phyloP scores from a whole-genome alignment of 2,888 invertebrate species.

The Tolmerus cingulatus region DNA sequence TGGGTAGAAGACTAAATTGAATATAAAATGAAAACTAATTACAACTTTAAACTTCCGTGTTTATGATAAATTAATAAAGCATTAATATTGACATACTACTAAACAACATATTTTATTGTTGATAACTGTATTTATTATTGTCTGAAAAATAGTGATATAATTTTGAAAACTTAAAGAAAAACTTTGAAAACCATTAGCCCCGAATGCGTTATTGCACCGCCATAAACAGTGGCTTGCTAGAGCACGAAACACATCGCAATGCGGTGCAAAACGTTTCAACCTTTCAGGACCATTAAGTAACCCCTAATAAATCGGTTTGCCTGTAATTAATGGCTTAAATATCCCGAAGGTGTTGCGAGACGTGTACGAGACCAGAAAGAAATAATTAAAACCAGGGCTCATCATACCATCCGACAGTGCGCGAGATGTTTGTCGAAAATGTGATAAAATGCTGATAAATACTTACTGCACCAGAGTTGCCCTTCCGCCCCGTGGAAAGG shows the following conservation, averaged over 20 bases:
- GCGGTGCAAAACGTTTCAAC: neutral
- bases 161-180: neutral
- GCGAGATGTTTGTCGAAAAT: slow-evolving; percentile 46
- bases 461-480: neutral
- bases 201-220: neutral
- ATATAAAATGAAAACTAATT: too few relatives aligned
- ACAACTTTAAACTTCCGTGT: neutral
- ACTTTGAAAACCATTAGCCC: neutral
- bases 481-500: neutral
- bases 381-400: slow-evolving; percentile 33
- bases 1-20: too few relatives aligned
- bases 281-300: slow-evolving; percentile 13
- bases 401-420: neutral
- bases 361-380: slow-evolving; percentile 12
- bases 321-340: slow-evolving; percentile 36
- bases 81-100: neutral
- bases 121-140: neutral
- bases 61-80: neutral
- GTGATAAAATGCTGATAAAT: slow-evolving; percentile 49
- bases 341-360: slow-evolving; percentile 21
- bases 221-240: neutral
- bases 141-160: neutral
- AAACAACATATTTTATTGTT: neutral
- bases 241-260: neutral
- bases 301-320: slow-evolving; percentile 27